Percentiles rank a stretch among this genome's conserved stretches.
Evolutionary conservation across 2,113 vertebrate species (phyloP).

Genomic region (Mohoua ochrocephala): DNA sequence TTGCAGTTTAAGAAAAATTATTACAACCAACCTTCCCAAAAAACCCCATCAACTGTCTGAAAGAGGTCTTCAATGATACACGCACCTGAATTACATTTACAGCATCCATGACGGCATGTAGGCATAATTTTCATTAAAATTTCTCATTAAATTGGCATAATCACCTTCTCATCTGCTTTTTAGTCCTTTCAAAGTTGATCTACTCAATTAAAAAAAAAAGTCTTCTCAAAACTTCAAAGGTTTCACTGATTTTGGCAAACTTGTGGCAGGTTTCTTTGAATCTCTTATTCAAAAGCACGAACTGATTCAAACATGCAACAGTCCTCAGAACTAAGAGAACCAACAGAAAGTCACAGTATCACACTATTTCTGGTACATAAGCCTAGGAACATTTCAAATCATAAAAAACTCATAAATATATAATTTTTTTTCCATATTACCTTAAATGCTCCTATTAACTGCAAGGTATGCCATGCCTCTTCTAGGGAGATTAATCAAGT

Average conservation of each 20-base stretch:
- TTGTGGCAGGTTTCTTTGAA: neutral
- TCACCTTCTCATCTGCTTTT: neutral
- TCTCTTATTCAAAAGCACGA: neutral
- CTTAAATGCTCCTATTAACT: neutral
- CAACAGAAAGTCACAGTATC: neutral
- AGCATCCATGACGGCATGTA: fast-evolving
- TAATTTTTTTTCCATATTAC: neutral
- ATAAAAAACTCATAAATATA: neutral
- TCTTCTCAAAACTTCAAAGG: neutral
- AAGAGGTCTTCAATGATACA: neutral
- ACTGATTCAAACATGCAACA: neutral
- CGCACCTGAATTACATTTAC: fast-evolving
- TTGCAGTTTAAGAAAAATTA: neutral
- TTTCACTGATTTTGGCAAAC: neutral
- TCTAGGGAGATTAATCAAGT: neutral
- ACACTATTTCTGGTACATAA: neutral
- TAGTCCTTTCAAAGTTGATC: neutral
- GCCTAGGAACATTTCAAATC: neutral
- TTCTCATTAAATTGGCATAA: neutral
- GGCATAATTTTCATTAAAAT: neutral
- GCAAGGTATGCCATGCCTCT: neutral
- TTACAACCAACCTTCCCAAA: neutral
- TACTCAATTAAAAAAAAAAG: neutral
- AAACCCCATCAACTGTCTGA: neutral
- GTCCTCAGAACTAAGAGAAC: neutral